Evolutionary conservation across 2,113 vertebrate genomes (phyloP).

Genomic region (Rhagologus leucostigma): DNA sequence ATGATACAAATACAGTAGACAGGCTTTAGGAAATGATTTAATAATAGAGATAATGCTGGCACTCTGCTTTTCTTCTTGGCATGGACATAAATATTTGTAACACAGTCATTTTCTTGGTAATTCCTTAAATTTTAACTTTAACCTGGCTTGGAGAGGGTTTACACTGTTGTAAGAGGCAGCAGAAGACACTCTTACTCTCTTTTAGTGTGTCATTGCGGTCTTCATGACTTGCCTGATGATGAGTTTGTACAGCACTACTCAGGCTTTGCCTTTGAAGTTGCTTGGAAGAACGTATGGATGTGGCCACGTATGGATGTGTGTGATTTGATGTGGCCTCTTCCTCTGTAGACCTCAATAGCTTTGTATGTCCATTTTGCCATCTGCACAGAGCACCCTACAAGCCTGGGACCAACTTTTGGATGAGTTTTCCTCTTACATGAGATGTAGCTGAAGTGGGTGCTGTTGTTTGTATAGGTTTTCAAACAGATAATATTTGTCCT

Average conservation of each 20-base stretch:
- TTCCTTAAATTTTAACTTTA: neutral
- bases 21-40: neutral
- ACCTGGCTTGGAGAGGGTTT: neutral
- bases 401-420: neutral
- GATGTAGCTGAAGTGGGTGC: neutral
- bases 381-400: neutral
- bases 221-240: neutral
- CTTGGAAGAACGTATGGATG: neutral
- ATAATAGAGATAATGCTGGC: neutral
- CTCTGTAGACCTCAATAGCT: neutral
- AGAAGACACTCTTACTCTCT: neutral
- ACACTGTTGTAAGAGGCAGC: neutral
- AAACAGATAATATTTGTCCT: neutral
- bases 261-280: neutral
- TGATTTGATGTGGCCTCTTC: neutral
- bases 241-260: neutral
- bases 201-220: neutral
- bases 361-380: neutral
- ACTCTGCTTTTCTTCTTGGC: neutral
- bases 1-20: neutral
- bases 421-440: neutral
- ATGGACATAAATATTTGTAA: neutral
- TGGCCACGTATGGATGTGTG: no score
- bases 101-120: neutral
- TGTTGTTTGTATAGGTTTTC: neutral